A percentile compares a stretch with the other conserved stretches of the same genome.
phyloP scores from a whole-genome alignment of 2,888 invertebrate genomes.

The Congeria kusceri region DNA sequence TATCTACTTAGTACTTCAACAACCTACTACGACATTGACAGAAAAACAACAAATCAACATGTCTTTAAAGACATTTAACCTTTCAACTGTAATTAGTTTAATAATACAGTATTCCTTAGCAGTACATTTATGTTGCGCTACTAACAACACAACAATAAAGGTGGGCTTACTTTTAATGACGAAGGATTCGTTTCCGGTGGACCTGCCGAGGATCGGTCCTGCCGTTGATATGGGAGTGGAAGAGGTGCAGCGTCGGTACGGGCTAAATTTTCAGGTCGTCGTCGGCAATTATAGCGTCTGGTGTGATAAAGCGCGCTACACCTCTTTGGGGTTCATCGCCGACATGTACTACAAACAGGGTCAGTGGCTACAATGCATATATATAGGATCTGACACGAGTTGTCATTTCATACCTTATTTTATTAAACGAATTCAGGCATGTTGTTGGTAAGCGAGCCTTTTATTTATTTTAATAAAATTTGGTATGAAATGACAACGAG shows the following conservation, averaged over 20 bases:
- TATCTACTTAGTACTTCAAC: too few relatives aligned
- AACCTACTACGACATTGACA: too few relatives aligned
- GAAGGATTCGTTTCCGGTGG: constrained; percentile 50
- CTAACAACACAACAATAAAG: constrained; percentile 11
- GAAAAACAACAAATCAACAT: too few relatives aligned
- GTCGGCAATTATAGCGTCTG: constrained; percentile 48
- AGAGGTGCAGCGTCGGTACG: constrained; percentile 40
- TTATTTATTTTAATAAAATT: too few relatives aligned
- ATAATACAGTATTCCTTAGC: not conserved
- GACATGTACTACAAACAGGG: constrained; percentile 51
- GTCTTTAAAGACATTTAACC: too few relatives aligned
- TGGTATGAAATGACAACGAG: too few relatives aligned
- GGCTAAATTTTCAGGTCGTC: constrained; percentile 40
- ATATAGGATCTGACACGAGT: too few relatives aligned
- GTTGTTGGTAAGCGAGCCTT: too few relatives aligned
- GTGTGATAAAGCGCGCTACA: constrained; percentile 44
- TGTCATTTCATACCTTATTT: too few relatives aligned
- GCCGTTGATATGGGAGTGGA: constrained; percentile 54
- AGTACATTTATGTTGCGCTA: not conserved
- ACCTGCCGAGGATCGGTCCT: constrained; percentile 49
- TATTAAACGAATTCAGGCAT: too few relatives aligned
- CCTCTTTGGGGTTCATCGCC: constrained; percentile 37
- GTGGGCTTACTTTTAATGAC: constrained; percentile 57
- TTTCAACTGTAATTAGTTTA: too few relatives aligned
- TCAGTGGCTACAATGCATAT: too few relatives aligned